These are phyloP conservation scores for Leucoraja erinaceus DNA, from an alignment of 2,113 vertebrate species.

Conservation along the genomic window DNA sequence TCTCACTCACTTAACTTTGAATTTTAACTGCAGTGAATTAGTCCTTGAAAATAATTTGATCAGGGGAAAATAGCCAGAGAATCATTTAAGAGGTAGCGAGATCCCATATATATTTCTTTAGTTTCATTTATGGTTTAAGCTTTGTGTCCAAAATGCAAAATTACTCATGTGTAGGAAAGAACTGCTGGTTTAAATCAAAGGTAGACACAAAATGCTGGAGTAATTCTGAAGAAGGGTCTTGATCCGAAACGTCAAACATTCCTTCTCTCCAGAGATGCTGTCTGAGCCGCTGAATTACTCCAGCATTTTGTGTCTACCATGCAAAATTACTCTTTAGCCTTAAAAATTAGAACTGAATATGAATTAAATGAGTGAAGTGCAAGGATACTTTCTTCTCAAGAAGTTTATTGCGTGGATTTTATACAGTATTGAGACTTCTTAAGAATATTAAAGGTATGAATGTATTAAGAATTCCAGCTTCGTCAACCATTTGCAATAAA, in stretches of 20 bases:
- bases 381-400: not conserved
- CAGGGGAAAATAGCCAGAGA: not conserved
- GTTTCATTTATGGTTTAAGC: not conserved
- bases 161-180: not conserved
- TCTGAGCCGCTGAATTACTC: too few relatives aligned
- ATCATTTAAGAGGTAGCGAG: not conserved
- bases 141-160: not conserved
- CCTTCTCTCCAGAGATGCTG: too few relatives aligned
- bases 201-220: too few relatives aligned
- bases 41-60: not conserved
- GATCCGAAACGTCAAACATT: too few relatives aligned
- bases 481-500: not conserved
- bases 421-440: not conserved
- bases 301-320: not conserved
- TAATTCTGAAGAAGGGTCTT: too few relatives aligned
- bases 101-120: not conserved
- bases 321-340: not conserved
- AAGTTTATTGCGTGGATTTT: not conserved
- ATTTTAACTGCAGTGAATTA: not conserved
- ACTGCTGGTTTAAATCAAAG: too few relatives aligned
- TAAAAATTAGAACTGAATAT: not conserved
- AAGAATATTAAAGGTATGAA: not conserved
- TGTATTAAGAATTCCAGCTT: not conserved
- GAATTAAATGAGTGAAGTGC: not conserved
- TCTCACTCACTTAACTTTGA: not conserved